Percentiles rank a stretch among this genome's conserved stretches.
Evolutionary conservation across 2,888 invertebrate species (phyloP).

Genomic region (Gari tellinella): DNA sequence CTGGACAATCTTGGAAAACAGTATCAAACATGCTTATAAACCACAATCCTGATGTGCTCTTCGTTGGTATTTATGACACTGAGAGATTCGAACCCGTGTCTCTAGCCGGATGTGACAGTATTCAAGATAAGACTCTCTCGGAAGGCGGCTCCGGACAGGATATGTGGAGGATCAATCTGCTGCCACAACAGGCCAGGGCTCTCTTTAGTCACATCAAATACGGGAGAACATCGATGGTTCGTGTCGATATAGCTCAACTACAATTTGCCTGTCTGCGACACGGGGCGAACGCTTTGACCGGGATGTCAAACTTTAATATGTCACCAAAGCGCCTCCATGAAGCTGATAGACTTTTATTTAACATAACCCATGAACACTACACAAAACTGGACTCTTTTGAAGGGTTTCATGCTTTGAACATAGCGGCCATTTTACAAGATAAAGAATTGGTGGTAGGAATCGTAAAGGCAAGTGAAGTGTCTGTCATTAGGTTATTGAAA

Average conservation of each 20-base stretch:
- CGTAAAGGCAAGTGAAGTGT: slow-evolving; percentile 7
- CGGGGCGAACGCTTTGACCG: slow-evolving; percentile 26
- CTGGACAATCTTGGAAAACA: not conserved
- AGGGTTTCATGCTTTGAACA: slow-evolving; percentile 28
- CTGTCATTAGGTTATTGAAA: slow-evolving; percentile 7
- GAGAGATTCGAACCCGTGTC: slow-evolving; percentile 24
- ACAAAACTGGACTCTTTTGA: slow-evolving; percentile 32
- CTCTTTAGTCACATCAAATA: slow-evolving; percentile 33
- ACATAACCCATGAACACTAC: slow-evolving; percentile 24
- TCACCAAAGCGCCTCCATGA: slow-evolving; percentile 2
- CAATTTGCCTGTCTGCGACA: slow-evolving; percentile 40
- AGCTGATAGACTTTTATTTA: slow-evolving; percentile 15
- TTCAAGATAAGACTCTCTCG: not conserved
- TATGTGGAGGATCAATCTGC: slow-evolving; percentile 12
- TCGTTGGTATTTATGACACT: slow-evolving; percentile 37
- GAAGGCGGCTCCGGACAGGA: not conserved
- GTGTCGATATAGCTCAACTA: slow-evolving; percentile 33
- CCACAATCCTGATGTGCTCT: slow-evolving; percentile 18
- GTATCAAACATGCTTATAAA: not conserved
- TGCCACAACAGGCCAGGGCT: slow-evolving; percentile 17
- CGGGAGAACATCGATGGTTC: slow-evolving; percentile 2
- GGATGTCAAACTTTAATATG: slow-evolving; percentile 42
- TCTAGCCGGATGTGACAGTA: slow-evolving; percentile 21
- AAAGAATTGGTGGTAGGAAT: slow-evolving; percentile 38
- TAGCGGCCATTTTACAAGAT: slow-evolving; percentile 38